phyloP scores from a whole-genome alignment of 2,797 vertebrate genomes.

The Darevskia mixta region DNA sequence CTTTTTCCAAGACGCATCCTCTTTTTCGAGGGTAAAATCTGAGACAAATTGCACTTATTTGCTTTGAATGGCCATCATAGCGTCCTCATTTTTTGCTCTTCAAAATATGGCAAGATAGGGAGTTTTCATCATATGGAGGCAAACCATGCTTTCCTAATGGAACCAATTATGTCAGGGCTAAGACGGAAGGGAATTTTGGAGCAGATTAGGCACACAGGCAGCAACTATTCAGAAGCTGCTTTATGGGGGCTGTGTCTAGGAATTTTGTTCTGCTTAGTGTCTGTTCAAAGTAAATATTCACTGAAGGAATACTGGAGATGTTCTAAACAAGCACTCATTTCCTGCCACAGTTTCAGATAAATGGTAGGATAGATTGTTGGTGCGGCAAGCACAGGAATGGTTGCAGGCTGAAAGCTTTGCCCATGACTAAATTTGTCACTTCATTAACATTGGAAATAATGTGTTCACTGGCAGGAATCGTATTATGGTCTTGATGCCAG shows the following conservation, averaged over 20 bases:
- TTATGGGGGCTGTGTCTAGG: rapidly evolving
- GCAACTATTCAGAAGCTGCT: neutral
- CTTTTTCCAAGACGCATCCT: no score
- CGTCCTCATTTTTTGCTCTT: no score
- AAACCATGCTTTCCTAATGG: rapidly evolving
- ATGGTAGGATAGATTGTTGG: constrained; percentile 2
- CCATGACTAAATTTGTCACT: neutral
- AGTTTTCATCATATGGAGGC: rapidly evolving
- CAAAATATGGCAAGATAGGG: no score
- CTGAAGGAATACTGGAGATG: rapidly evolving
- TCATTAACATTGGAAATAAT: constrained; percentile 7
- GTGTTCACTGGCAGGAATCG: neutral
- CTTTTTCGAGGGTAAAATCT: no score
- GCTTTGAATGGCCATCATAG: no score
- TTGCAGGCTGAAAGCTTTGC: constrained; percentile 32
- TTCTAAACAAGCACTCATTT: neutral
- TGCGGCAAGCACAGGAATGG: constrained; percentile 22
- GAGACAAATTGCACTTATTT: no score
- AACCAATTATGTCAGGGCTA: neutral
- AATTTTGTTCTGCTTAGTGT: neutral
- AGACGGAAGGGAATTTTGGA: neutral
- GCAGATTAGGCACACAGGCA: neutral
- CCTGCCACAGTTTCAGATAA: constrained; percentile 37
- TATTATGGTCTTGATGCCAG: constrained; percentile 13
- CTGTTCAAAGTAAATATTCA: neutral